Evolutionary conservation across 2,888 invertebrate species (phyloP).

Genomic region (Yponomeuta cagnagella): DNA sequence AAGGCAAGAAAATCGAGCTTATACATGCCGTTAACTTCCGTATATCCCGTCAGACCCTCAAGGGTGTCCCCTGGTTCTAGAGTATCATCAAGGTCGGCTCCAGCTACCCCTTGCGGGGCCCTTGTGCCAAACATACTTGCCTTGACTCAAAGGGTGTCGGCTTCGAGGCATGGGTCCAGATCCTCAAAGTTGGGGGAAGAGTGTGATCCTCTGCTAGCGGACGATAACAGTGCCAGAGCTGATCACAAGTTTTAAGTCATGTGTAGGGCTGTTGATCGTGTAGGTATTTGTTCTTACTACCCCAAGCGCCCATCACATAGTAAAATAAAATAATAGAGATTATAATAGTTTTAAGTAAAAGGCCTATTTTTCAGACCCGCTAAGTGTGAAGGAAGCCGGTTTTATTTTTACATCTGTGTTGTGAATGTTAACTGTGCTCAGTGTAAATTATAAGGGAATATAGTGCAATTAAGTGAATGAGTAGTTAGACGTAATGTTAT

Average conservation of each 20-base stretch:
- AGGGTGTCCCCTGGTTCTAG: slow-evolving; percentile 66
- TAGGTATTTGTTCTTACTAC: background rate
- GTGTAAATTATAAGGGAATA: slow-evolving; percentile 31
- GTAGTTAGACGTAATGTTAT: slow-evolving; percentile 55
- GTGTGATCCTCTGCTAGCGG: slow-evolving; percentile 78
- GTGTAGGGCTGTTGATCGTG: background rate
- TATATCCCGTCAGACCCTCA: slow-evolving; percentile 46
- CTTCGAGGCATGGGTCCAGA: slow-evolving; percentile 65
- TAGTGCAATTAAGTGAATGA: slow-evolving; percentile 38
- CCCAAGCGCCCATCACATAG: background rate
- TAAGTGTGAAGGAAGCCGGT: background rate
- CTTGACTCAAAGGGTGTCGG: slow-evolving; percentile 72
- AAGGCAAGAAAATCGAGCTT: slow-evolving; percentile 78
- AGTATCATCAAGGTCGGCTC: slow-evolving; percentile 85
- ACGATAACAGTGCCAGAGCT: slow-evolving; percentile 44
- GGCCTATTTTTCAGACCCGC: slow-evolving; percentile 35
- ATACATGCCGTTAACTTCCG: slow-evolving; percentile 79
- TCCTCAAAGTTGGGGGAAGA: slow-evolving; percentile 72
- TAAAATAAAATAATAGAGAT: background rate
- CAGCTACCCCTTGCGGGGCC: slow-evolving; percentile 85
- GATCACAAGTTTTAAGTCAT: slow-evolving; percentile 59
- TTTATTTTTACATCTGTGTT: slow-evolving; percentile 37
- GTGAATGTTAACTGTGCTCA: slow-evolving; percentile 59
- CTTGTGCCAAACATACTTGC: slow-evolving; percentile 79
- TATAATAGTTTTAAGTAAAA: slow-evolving; percentile 10